phyloP scores from a whole-genome alignment of 2,797 vertebrate species.

The Trichosurus vulpecula region DNA sequence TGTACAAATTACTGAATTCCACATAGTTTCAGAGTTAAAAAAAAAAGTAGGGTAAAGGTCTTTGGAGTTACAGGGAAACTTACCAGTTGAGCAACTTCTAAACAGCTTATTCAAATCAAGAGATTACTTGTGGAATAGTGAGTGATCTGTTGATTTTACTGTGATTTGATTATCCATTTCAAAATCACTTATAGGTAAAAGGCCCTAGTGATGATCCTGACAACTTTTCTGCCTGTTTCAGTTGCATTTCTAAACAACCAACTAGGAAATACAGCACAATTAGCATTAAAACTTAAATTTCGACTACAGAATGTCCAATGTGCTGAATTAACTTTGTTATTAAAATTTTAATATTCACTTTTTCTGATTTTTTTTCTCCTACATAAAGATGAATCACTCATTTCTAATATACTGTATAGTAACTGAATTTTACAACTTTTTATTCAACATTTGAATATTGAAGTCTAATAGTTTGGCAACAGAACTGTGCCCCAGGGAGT shows the following conservation, averaged over 20 bases:
- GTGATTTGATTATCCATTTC: conserved; percentile 8
- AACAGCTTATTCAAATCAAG: background rate
- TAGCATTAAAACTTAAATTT: conserved; percentile 24
- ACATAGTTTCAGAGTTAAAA: background rate
- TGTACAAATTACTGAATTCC: background rate
- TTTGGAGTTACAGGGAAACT: conserved; percentile 15
- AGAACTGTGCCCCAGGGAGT: background rate
- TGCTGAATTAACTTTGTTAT: background rate
- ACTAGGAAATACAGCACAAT: conserved; percentile 1
- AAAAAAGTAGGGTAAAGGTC: conserved; percentile 40
- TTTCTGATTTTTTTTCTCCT: background rate
- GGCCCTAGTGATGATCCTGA: background rate
- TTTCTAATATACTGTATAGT: conserved; percentile 17
- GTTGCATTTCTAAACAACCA: conserved; percentile 31
- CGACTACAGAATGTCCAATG: background rate
- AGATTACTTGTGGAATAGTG: background rate
- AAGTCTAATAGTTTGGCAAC: conserved; percentile 39
- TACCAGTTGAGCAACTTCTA: conserved; percentile 1
- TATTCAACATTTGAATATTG: conserved; percentile 32
- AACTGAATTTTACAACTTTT: conserved; percentile 28
- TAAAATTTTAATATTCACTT: background rate
- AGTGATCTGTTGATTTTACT: background rate
- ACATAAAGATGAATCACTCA: conserved; percentile 2
- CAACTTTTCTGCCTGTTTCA: background rate
- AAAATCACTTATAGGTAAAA: conserved; percentile 1